Percentiles rank a stretch among this genome's conserved stretches.
Conservation (phyloP, 2,797 vertebrate genomes). For the Anas bernieri region DNA sequence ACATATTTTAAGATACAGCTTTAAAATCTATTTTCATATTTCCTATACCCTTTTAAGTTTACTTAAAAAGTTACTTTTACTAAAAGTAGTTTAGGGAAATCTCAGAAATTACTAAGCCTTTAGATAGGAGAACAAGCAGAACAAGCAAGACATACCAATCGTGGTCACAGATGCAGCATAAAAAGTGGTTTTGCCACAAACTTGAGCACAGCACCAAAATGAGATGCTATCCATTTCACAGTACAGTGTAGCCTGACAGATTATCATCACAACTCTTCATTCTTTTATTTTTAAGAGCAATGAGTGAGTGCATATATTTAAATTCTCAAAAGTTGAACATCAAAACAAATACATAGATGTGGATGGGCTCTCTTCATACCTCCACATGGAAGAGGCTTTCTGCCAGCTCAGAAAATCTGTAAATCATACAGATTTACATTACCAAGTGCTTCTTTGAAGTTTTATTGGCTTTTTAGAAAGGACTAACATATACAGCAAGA, state of each 20-base stretch:
- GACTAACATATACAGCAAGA: background rate
- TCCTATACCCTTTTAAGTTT: background rate
- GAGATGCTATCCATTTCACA: background rate
- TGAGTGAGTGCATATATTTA: background rate
- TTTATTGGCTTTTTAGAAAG: background rate
- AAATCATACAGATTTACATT: background rate
- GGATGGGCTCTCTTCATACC: constrained; percentile 3
- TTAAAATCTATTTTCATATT: background rate
- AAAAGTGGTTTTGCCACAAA: background rate
- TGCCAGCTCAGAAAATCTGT: background rate
- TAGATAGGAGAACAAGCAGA: background rate
- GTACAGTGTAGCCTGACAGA: background rate
- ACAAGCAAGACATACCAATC: background rate
- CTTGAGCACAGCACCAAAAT: background rate
- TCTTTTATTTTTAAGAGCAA: background rate
- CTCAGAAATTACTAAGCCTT: background rate
- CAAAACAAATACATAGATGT: background rate
- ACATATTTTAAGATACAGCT: background rate
- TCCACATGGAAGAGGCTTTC: background rate
- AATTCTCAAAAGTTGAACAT: background rate
- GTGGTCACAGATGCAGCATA: background rate
- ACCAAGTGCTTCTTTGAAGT: constrained; percentile 24
- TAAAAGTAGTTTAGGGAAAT: background rate
- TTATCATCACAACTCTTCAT: background rate
- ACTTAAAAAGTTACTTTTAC: too few species aligned